Percentiles rank a stretch among this genome's conserved stretches.
Conservation (phyloP, 2,888 invertebrate genomes). For the Atrina japonica region DNA sequence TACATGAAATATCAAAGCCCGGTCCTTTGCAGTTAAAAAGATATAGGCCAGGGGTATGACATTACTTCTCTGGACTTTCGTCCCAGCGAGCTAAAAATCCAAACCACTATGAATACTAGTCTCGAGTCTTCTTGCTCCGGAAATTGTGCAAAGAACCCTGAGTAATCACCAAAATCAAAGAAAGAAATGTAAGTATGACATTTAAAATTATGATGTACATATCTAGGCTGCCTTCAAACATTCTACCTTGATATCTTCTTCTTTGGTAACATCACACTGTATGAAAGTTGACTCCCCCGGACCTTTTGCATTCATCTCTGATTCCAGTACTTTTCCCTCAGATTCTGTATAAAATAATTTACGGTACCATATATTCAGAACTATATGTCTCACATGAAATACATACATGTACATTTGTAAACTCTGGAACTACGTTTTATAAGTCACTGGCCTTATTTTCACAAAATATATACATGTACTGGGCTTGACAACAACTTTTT, state of each 20-base stretch:
- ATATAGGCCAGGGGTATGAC: too few relatives aligned
- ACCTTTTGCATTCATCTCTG: constrained; percentile 69
- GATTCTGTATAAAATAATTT: constrained; percentile 56
- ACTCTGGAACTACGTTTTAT: too few relatives aligned
- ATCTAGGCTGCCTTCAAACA: neutral
- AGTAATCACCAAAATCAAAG: neutral
- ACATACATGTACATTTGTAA: neutral
- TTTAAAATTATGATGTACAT: too few relatives aligned
- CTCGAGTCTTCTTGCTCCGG: too few relatives aligned
- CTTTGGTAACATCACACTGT: constrained; percentile 74
- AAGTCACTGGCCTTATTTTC: neutral
- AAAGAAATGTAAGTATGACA: too few relatives aligned
- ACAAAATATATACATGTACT: neutral
- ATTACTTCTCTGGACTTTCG: too few relatives aligned
- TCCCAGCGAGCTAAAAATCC: too few relatives aligned
- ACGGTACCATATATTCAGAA: too few relatives aligned
- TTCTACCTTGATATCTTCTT: constrained; percentile 74
- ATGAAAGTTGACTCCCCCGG: constrained; percentile 74
- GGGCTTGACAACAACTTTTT: neutral
- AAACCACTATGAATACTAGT: too few relatives aligned
- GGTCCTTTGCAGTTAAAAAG: too few relatives aligned
- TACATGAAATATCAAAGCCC: too few relatives aligned
- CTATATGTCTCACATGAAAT: neutral
- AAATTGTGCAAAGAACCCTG: too few relatives aligned
- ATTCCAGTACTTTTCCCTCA: constrained; percentile 68